Conservation (phyloP, 2,113 vertebrate genomes). For the Petaurus breviceps region DNA sequence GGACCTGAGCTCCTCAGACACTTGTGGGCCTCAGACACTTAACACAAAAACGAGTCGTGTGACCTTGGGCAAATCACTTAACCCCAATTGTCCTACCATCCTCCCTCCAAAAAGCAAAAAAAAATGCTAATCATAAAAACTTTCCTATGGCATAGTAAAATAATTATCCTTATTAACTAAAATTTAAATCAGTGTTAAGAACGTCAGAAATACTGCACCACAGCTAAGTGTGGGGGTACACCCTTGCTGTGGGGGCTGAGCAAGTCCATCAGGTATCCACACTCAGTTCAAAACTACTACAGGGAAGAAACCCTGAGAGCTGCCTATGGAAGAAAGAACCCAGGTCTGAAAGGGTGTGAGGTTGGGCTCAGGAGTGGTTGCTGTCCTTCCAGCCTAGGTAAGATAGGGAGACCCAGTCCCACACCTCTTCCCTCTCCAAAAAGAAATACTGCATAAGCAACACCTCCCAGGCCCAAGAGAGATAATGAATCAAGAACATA, state of each 20-base stretch:
- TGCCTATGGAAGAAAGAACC: neutral
- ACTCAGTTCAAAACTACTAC: neutral
- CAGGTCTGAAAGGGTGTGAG: neutral
- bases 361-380: neutral
- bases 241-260: neutral
- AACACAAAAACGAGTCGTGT: too few species aligned
- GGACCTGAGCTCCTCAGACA: too few species aligned
- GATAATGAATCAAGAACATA: neutral
- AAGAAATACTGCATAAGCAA: neutral
- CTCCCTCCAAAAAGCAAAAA: too few species aligned
- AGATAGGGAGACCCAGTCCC: neutral
- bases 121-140: conserved; percentile 49
- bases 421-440: neutral
- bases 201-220: neutral
- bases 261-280: neutral
- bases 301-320: neutral
- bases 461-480: neutral
- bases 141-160: neutral
- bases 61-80: too few species aligned
- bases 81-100: too few species aligned
- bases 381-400: neutral
- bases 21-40: too few species aligned
- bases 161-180: neutral
- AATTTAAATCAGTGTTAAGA: neutral
- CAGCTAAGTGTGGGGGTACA: neutral